A percentile compares a stretch with the other conserved stretches of the same genome.
Conservation (phyloP, 2,888 invertebrate species). For the Drosophila vallismaia region DNA sequence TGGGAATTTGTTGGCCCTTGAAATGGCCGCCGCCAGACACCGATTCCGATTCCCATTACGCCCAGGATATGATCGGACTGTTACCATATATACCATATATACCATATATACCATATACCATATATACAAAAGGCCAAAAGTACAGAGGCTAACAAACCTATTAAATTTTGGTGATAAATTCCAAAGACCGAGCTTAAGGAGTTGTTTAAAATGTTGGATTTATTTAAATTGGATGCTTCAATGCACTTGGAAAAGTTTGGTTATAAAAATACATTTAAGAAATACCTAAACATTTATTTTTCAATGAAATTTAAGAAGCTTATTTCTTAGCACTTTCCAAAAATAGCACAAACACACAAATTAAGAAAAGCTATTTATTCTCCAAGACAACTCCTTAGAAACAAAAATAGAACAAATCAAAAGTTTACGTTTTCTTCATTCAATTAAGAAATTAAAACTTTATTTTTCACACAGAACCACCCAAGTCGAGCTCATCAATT, state of each 20-base stretch:
- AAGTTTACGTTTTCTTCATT: neutral
- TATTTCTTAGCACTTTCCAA: neutral
- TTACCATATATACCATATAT: slow-evolving; percentile 15
- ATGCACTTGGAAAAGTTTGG: neutral
- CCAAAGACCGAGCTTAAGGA: slow-evolving; percentile 4
- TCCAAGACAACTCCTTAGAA: slow-evolving; percentile 1
- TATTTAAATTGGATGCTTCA: neutral
- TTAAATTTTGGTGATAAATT: slow-evolving; percentile 30
- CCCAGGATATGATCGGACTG: slow-evolving; percentile 7
- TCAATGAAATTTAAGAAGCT: neutral
- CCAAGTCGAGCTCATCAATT: slow-evolving; percentile 8
- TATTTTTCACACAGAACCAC: neutral
- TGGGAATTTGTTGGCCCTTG: slow-evolving; percentile 48
- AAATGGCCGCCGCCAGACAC: slow-evolving; percentile 34
- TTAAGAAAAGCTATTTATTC: neutral
- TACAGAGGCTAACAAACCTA: slow-evolving; percentile 31
- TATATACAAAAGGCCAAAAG: slow-evolving; percentile 8
- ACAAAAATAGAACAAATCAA: neutral
- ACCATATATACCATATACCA: slow-evolving; percentile 15
- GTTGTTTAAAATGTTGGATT: neutral
- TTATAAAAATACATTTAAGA: too few species aligned
- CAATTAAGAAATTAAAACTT: neutral
- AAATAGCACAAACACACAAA: neutral
- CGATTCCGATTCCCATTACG: slow-evolving; percentile 34
- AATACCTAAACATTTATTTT: too few species aligned